Base-by-base conservation (phyloP, 1,140 invertebrate genomes). In the Calliopsis andreniformis region DNA sequence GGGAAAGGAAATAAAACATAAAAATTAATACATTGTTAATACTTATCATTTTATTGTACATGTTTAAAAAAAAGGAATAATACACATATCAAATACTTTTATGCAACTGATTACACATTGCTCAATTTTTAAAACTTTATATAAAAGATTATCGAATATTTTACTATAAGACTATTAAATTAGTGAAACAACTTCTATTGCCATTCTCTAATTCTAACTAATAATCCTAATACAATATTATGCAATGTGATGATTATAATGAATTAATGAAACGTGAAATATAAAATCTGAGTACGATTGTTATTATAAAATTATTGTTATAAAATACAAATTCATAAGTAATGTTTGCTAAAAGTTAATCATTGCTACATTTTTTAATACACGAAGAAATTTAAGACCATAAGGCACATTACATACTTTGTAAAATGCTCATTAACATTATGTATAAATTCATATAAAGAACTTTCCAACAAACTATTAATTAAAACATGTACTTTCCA, bases 1-100 rank as follows among this genome's bases (percentile, higher is more conserved):
- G 67, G 62, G 51, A 80, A 80, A 64, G 67, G 76, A 77, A 76
- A 83, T 80, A 42, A 69, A 79, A 81, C 70, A 80, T 69, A 43
- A 71, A 77, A 71, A 71, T 70, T 71, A 70, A 77, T 61, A 71
- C 47, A 77, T 71, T 32, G 18, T 47, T 68, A 75, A 68, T 75
- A 59, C 55, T 58, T 76, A 76, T 67, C 68, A 47, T 68, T 76
- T 76, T 76, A 76, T 76, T 76, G 67, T 20, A 76, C 43, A 69
- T 56, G 66, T 69, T 75, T 56, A 75, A 45, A 75, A 73, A 76
- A 76, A 80, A 79, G n/a, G n/a, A n/a, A 76, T 62, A 61, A 83
- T 35, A n/a, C 49, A 79, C 30, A 76, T 77, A 59, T 77, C 16
- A 53, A 69, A 53, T 35, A 68, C 42, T 55, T 32, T 69, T 70